Conservation (phyloP, 2,113 vertebrate species). For the Athene noctua region DNA sequence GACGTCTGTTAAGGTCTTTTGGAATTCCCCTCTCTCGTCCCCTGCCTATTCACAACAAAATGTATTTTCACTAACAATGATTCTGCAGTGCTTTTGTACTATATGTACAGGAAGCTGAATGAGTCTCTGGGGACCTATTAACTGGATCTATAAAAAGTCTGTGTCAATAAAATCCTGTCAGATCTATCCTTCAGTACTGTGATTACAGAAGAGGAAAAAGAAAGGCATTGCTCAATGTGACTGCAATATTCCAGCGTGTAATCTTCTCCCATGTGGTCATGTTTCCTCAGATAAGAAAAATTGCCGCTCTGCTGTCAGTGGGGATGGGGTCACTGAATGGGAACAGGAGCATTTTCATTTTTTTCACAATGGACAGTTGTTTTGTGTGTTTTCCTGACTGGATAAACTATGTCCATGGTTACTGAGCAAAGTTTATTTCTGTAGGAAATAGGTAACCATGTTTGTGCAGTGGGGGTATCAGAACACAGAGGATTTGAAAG, state of each 20-base stretch:
- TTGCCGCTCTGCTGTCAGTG: slow-evolving; percentile 11
- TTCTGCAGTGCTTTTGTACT: slow-evolving; percentile 39
- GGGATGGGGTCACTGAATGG: slow-evolving; percentile 36
- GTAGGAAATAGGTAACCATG: slow-evolving; percentile 68
- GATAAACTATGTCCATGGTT: slow-evolving; percentile 62
- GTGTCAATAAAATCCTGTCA: slow-evolving; percentile 65
- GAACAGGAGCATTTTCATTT: slow-evolving; percentile 18
- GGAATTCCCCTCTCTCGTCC: neutral
- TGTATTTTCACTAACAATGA: slow-evolving; percentile 26
- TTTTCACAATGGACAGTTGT: slow-evolving; percentile 57
- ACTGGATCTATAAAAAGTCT: slow-evolving; percentile 66
- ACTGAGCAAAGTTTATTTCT: slow-evolving; percentile 66
- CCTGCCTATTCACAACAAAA: slow-evolving; percentile 9
- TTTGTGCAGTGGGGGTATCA: slow-evolving; percentile 43
- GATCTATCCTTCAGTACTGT: slow-evolving; percentile 47
- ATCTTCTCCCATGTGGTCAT: slow-evolving; percentile 66
- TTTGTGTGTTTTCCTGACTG: slow-evolving; percentile 61
- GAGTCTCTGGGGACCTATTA: slow-evolving; percentile 64
- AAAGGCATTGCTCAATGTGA: slow-evolving; percentile 55
- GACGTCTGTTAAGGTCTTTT: neutral
- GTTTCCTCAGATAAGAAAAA: slow-evolving; percentile 70
- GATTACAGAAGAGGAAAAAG: slow-evolving; percentile 50
- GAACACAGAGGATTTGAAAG: slow-evolving; percentile 53
- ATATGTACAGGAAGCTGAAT: slow-evolving; percentile 48
- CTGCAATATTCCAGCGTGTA: slow-evolving; percentile 46